Conservation (phyloP, 2,888 invertebrate genomes). For the Lepidochrysops patricia region DNA sequence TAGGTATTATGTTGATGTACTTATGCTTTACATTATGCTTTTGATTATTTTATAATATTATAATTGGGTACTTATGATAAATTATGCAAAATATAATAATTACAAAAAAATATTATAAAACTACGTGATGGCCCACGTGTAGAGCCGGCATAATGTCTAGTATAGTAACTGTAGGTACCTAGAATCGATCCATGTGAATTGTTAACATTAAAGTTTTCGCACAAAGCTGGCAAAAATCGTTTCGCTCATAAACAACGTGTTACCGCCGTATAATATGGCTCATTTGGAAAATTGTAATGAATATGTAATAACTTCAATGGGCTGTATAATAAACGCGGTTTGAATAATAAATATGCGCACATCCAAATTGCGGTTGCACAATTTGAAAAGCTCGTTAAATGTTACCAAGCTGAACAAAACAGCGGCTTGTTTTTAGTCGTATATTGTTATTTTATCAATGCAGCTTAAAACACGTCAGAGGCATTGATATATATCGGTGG, state of each 20-base stretch:
- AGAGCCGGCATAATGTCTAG: no score
- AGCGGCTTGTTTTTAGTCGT: neutral
- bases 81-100: no score
- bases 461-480: no score
- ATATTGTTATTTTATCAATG: neutral
- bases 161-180: no score
- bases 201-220: neutral
- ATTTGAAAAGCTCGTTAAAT: conserved; percentile 21
- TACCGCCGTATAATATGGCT: conserved; percentile 8
- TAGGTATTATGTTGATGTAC: no score
- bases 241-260: neutral
- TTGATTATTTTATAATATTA: no score
- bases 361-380: conserved; percentile 22
- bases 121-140: no score
- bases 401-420: conserved; percentile 11
- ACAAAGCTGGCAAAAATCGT: neutral
- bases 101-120: no score
- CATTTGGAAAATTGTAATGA: conserved; percentile 12
- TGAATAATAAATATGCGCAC: conserved; percentile 21
- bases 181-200: no score
- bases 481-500: no score
- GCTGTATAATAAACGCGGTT: conserved; percentile 18
- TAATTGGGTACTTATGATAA: no score
- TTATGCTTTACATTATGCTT: no score
- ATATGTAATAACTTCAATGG: conserved; percentile 15